Conservation (phyloP, 2,888 invertebrate species). For the Xiphydria camelus region DNA sequence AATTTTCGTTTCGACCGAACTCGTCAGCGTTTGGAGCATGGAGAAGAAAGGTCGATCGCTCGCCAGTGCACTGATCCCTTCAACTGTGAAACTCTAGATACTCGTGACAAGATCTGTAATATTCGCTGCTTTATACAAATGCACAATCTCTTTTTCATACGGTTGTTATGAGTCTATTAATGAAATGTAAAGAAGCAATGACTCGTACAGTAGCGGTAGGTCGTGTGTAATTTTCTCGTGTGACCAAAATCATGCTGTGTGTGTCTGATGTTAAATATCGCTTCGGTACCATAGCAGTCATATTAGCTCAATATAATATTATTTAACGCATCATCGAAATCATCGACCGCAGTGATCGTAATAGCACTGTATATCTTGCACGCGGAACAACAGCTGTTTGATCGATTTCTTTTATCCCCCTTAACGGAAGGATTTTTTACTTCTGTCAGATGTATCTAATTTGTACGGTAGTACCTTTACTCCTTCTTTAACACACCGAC, state of each 20-base stretch:
- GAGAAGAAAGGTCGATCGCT: background rate
- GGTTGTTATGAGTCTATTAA: constrained; percentile 15
- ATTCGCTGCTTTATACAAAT: constrained; percentile 22
- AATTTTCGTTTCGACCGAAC: too few relatives aligned
- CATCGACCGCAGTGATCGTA: constrained; percentile 17
- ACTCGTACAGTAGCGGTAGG: constrained; percentile 23
- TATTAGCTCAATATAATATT: constrained; percentile 30
- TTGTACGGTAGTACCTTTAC: too few relatives aligned
- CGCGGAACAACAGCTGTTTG: constrained; percentile 20
- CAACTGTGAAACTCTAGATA: constrained; percentile 22
- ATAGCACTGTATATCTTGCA: constrained; percentile 24
- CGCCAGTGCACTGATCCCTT: constrained; percentile 26
- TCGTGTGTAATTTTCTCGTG: constrained; percentile 37
- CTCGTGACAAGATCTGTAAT: constrained; percentile 24
- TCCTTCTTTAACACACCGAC: too few relatives aligned
- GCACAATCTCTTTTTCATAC: constrained; percentile 1
- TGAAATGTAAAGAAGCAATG: constrained; percentile 19
- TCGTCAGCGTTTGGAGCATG: too few relatives aligned
- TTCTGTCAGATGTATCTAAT: too few relatives aligned
- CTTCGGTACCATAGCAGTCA: constrained; percentile 33
- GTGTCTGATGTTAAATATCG: constrained; percentile 30
- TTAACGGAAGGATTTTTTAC: too few relatives aligned
- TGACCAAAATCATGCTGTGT: constrained; percentile 35
- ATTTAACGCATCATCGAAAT: constrained; percentile 24
- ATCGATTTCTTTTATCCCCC: constrained; percentile 12